Conservation (phyloP, 2,113 vertebrate species). For the Hippocampus barbouri region DNA sequence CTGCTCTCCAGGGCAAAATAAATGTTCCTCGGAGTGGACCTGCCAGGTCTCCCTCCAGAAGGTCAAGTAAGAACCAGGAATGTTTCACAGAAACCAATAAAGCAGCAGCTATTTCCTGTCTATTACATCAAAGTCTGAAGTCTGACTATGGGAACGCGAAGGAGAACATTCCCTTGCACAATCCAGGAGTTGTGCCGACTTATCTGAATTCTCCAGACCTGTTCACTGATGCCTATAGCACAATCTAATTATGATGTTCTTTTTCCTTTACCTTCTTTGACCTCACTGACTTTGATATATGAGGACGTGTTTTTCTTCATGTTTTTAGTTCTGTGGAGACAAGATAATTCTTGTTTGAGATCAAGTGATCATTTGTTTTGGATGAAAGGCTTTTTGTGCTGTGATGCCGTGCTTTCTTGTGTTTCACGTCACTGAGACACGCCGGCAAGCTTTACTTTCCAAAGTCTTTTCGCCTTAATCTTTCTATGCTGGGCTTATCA, state of each 20-base stretch:
- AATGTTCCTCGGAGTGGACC: slow-evolving; percentile 57
- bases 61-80: slow-evolving; percentile 60
- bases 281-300: background rate
- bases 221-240: background rate
- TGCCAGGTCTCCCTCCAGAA: slow-evolving; percentile 50
- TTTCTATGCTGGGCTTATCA: slow-evolving; percentile 64
- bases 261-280: slow-evolving; percentile 16
- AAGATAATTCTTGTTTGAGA: slow-evolving; percentile 37
- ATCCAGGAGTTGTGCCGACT: slow-evolving; percentile 36
- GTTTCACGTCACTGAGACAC: slow-evolving; percentile 59
- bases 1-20: slow-evolving; percentile 53
- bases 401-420: slow-evolving; percentile 30
- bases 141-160: slow-evolving; percentile 35
- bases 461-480: slow-evolving; percentile 66
- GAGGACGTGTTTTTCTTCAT: background rate
- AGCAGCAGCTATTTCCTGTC: slow-evolving; percentile 68
- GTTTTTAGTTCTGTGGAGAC: slow-evolving; percentile 19
- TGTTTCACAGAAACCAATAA: slow-evolving; percentile 69
- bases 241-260: slow-evolving; percentile 10
- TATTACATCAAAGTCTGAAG: slow-evolving; percentile 60
- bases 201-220: slow-evolving; percentile 45
- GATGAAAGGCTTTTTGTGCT: slow-evolving; percentile 35
- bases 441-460: slow-evolving; percentile 63
- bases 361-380: slow-evolving; percentile 35
- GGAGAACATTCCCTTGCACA: slow-evolving; percentile 44